Percentiles rank a stretch among this genome's conserved stretches.
Conservation (phyloP, 2,113 vertebrate genomes). For the Mugil cephalus region DNA sequence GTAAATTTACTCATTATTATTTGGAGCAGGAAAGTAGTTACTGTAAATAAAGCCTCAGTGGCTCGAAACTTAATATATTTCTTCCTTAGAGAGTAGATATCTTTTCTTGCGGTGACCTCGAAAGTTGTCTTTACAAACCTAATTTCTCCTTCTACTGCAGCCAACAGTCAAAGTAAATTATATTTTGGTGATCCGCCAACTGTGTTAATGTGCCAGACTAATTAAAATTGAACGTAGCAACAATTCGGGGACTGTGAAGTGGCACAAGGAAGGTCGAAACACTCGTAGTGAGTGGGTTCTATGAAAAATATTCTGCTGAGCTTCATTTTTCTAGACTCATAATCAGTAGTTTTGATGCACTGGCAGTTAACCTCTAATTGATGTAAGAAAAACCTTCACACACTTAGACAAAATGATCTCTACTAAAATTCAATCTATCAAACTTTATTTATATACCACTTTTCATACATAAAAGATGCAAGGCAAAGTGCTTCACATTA, state of each 20-base stretch:
- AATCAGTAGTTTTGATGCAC: background rate
- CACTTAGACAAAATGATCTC: background rate
- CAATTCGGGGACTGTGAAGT: slow-evolving; percentile 26
- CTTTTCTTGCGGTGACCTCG: no score
- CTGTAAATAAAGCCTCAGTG: slow-evolving; percentile 33
- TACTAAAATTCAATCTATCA: background rate
- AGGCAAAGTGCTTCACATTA: no score
- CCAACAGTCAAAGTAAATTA: slow-evolving; percentile 51
- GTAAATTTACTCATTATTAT: slow-evolving; percentile 4
- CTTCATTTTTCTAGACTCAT: background rate
- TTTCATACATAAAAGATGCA: no score
- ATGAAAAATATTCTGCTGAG: background rate
- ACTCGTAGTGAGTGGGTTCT: background rate
- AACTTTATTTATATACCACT: no score
- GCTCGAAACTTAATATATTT: slow-evolving; percentile 37
- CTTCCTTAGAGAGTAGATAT: slow-evolving; percentile 37
- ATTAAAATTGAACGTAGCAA: slow-evolving; percentile 4
- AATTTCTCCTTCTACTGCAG: slow-evolving; percentile 44
- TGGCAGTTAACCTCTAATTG: background rate
- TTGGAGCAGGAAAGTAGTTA: slow-evolving; percentile 10
- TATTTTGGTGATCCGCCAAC: slow-evolving; percentile 38
- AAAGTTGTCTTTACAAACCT: slow-evolving; percentile 35
- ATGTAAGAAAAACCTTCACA: background rate
- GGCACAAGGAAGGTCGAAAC: slow-evolving; percentile 35
- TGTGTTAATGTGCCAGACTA: slow-evolving; percentile 15